Percentiles rank a stretch among this genome's conserved stretches.
phyloP scores from a whole-genome alignment of 2,888 invertebrate species.

The Hyppa rectilinea region DNA sequence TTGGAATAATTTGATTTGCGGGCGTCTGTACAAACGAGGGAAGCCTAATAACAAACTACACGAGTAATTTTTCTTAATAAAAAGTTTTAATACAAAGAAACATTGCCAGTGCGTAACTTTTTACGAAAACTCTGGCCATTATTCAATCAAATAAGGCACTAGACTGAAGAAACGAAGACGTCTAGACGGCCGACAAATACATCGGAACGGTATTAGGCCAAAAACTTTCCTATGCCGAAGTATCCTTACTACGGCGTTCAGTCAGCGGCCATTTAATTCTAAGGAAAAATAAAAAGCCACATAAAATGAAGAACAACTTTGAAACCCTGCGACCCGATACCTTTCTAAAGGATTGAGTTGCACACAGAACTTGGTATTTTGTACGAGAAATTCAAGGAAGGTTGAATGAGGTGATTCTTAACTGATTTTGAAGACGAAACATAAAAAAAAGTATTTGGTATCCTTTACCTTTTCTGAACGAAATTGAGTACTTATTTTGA shows the following conservation, averaged over 20 bases:
- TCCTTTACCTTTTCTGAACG: background rate
- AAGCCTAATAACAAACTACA: background rate
- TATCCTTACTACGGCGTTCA: constrained; percentile 15
- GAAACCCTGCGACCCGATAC: constrained; percentile 48
- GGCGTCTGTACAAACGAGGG: no score
- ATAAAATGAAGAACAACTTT: constrained; percentile 32
- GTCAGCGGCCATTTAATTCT: constrained; percentile 8
- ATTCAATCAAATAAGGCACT: constrained; percentile 49
- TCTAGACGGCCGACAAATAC: constrained; percentile 52
- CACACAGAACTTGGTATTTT: constrained; percentile 28
- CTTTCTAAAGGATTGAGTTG: constrained; percentile 53
- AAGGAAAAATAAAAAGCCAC: constrained; percentile 24
- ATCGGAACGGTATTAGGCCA: constrained; percentile 22
- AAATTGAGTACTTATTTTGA: background rate
- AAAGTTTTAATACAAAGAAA: constrained; percentile 21
- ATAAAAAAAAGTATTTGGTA: background rate
- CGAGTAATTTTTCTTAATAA: background rate
- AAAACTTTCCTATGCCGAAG: constrained; percentile 25
- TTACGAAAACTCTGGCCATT: constrained; percentile 22
- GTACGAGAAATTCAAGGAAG: constrained; percentile 28
- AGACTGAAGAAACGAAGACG: constrained; percentile 55
- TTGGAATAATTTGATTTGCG: no score
- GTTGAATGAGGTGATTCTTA: constrained; percentile 26
- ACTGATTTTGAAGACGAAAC: constrained; percentile 1
- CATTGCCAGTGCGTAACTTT: background rate